Evolutionary conservation across 2,888 invertebrate genomes (phyloP), one percentile per base, ranked within the genome.

Genomic region (Leucophenga maculata): DNA sequence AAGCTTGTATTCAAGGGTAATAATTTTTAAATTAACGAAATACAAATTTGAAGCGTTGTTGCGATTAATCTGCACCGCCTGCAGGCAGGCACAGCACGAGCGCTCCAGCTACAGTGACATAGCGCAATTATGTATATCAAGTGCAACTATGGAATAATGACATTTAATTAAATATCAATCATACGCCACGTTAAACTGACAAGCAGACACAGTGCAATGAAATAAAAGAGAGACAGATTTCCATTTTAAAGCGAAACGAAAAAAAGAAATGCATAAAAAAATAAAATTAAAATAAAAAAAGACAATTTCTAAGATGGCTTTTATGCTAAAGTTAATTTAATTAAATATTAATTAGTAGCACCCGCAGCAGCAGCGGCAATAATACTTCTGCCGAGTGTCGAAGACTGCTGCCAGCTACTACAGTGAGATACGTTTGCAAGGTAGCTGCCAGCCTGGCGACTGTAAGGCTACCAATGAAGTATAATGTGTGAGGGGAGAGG

Each of bases 341-440:
- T 75, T 48, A 82, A 80, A 80, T 83, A 83, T 80, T 80, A 83
- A 80, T 83, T 82, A 82, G 65, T 71, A 74, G 70, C 70, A 77
- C 69, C 70, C 66, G 66, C 62, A 69, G 72, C 67, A 70, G 69
- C 44, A 57, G 66, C 57, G 4, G 54, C 54, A 54, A 18, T 54
- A 54, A 16, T 18, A 54, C n/a, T 54, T 16, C 11, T 11, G 3
- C 16, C 0, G 52, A 52, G 20, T 9, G 11, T n/a, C 54, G 20
- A 54, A 16, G 20, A 18, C 46, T 14, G 11, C n/a, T 11, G 46
- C 18, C 3, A 46, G n/a, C 46, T 46, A n/a, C 46, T n/a, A n/a
- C 44, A 44, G 6, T 46, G n/a, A 46, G n/a, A n/a, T 46, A 26
- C 26, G 26, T 26, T 26, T 26, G 2, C 26, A 26, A 26, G 26